phyloP scores from a whole-genome alignment of 2,113 vertebrate species.

The Bucco capensis region DNA sequence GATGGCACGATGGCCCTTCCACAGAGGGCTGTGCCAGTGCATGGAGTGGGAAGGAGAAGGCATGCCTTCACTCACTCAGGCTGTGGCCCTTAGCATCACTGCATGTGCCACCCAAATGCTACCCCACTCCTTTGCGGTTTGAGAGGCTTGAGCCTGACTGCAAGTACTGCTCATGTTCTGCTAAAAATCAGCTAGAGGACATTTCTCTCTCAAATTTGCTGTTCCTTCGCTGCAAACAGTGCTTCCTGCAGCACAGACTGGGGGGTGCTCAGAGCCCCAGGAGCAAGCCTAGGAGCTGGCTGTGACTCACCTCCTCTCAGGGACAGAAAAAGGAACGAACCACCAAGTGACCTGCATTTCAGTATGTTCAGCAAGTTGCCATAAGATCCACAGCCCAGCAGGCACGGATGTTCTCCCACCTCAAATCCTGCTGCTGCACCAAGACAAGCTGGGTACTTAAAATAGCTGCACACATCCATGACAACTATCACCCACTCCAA shows the following conservation, averaged over 20 bases:
- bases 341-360: not conserved
- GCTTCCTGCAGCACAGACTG: not conserved
- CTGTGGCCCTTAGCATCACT: not conserved
- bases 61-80: not conserved
- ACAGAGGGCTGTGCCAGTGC: not conserved
- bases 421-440: not conserved
- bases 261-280: not conserved
- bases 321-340: not conserved
- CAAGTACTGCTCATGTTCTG: not conserved
- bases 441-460: rapidly evolving
- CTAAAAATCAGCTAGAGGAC: not conserved
- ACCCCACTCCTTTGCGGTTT: too few relatives aligned
- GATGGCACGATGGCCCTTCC: rapidly evolving
- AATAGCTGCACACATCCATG: rapidly evolving
- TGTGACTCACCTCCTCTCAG: not conserved
- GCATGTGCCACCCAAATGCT: not conserved
- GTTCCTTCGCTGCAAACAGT: not conserved
- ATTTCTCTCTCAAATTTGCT: not conserved
- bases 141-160: not conserved
- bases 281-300: not conserved
- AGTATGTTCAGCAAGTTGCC: not conserved
- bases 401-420: not conserved
- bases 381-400: not conserved
- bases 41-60: not conserved
- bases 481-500: not conserved